Conservation (phyloP, 2,888 invertebrate genomes). For the Brassicogethes aeneus region DNA sequence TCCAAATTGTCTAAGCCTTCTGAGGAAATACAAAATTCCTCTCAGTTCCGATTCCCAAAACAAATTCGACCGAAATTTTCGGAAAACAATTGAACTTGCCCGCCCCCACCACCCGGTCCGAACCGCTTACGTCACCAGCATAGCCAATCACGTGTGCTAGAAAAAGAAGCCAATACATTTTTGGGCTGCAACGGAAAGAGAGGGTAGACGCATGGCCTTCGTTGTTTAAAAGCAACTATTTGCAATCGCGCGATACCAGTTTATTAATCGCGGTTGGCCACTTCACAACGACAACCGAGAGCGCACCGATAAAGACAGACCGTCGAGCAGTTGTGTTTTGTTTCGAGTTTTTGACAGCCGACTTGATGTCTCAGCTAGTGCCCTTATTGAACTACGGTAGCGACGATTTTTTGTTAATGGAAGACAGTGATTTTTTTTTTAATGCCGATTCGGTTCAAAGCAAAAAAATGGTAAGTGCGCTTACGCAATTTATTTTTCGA, state of each 20-base stretch:
- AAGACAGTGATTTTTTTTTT: constrained; percentile 28
- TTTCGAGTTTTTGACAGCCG: too few relatives aligned
- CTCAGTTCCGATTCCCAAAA: too few relatives aligned
- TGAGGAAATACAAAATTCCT: too few relatives aligned
- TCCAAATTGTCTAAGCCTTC: too few relatives aligned
- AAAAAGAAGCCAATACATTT: constrained; percentile 10
- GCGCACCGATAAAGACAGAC: too few relatives aligned
- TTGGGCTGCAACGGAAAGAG: constrained; percentile 6
- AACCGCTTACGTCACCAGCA: constrained; percentile 21
- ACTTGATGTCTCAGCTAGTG: constrained; percentile 60
- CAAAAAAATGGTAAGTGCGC: constrained; percentile 23
- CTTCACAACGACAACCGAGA: too few relatives aligned
- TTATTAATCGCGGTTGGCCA: constrained; percentile 10
- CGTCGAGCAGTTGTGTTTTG: too few relatives aligned
- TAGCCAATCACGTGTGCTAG: constrained; percentile 19
- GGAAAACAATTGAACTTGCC: too few relatives aligned
- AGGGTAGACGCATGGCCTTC: constrained; percentile 19
- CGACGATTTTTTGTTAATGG: constrained; percentile 27
- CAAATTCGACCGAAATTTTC: too few relatives aligned
- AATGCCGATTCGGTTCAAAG: constrained; percentile 6
- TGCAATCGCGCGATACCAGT: constrained; percentile 24
- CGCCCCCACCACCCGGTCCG: constrained; percentile 1
- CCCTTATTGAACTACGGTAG: constrained; percentile 42
- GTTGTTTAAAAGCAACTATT: constrained; percentile 26
- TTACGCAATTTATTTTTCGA: constrained; percentile 21